Percentiles rank a stretch among this genome's conserved stretches.
These are phyloP conservation scores for Actias luna DNA, from an alignment of 2,888 invertebrate genomes.

Conservation along the genomic window DNA sequence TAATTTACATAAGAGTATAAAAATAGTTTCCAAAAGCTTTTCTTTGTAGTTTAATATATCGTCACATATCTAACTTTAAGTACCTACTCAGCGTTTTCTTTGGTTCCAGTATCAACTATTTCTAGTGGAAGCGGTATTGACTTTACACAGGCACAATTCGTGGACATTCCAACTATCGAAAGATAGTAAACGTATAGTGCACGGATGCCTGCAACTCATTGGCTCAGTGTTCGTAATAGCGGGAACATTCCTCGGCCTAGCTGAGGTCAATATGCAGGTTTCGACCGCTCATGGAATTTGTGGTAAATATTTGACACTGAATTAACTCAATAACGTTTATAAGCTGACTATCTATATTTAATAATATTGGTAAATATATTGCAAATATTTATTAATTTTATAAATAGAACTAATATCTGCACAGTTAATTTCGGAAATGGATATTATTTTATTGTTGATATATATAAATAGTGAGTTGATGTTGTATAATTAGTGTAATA, in stretches of 20 bases:
- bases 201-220: constrained; percentile 77
- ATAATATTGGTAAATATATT: not conserved
- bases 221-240: constrained; percentile 74
- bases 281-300: constrained; percentile 70
- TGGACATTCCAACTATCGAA: constrained; percentile 70
- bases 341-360: not conserved
- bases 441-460: too few relatives aligned
- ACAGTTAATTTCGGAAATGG: too few relatives aligned
- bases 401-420: not conserved
- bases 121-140: constrained; percentile 73
- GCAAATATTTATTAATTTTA: not conserved
- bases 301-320: constrained; percentile 48
- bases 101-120: constrained; percentile 74
- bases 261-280: constrained; percentile 58
- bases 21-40: too few relatives aligned
- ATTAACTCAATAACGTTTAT: not conserved
- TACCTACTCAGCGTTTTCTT: not conserved
- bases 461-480: too few relatives aligned
- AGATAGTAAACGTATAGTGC: constrained; percentile 69
- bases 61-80: not conserved
- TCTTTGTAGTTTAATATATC: not conserved
- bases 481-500: too few relatives aligned
- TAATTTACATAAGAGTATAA: too few relatives aligned
- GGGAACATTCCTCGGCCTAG: constrained; percentile 73
- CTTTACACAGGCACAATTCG: constrained; percentile 72